Evolutionary conservation across 2,797 vertebrate genomes (phyloP).

Genomic region (Cephalopachus bancanus): DNA sequence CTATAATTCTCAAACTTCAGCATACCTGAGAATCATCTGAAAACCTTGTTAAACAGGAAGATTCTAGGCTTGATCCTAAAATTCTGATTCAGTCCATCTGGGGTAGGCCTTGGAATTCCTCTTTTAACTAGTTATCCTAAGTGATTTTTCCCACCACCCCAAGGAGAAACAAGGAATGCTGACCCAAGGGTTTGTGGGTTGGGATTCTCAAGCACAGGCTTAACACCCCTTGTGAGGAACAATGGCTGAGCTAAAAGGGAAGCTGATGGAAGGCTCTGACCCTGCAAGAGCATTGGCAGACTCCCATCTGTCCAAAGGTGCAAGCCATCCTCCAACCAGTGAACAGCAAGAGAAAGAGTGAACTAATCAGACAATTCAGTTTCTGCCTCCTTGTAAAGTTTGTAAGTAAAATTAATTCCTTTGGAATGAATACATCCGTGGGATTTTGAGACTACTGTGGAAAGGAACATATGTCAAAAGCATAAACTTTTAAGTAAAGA

Average conservation of each 20-base stretch:
- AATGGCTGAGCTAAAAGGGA: not conserved
- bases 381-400: not conserved
- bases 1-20: not conserved
- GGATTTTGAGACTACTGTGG: not conserved
- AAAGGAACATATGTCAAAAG: not conserved
- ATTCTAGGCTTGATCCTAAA: not conserved
- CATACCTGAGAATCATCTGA: not conserved
- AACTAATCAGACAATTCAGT: not conserved
- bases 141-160: not conserved
- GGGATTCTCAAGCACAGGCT: not conserved
- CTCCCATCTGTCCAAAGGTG: not conserved
- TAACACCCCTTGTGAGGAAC: not conserved
- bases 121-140: not conserved
- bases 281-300: not conserved
- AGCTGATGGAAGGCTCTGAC: not conserved
- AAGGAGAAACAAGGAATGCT: not conserved
- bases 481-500: not conserved
- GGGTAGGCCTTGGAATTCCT: not conserved
- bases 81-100: not conserved
- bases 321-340: not conserved
- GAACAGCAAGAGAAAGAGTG: not conserved
- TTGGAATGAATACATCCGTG: not conserved
- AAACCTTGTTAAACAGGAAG: not conserved
- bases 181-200: not conserved
- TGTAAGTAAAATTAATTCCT: conserved; percentile 22